phyloP scores from a whole-genome alignment of 2,113 vertebrate species.

The Hemibagrus wyckioides region DNA sequence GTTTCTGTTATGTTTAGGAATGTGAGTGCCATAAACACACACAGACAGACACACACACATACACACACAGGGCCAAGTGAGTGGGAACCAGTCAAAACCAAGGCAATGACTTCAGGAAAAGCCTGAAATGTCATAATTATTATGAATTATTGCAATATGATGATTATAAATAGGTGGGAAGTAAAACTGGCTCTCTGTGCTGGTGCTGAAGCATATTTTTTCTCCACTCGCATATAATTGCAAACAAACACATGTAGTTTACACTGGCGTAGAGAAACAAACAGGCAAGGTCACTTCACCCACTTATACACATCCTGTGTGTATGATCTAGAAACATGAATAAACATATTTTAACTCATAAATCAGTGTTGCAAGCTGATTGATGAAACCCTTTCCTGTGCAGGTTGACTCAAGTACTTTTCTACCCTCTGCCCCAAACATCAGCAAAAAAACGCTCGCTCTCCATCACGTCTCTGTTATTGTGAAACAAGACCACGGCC shows the following conservation, averaged over 20 bases:
- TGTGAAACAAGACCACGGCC: constrained; percentile 48
- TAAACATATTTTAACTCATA: constrained; percentile 19
- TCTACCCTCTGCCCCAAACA: constrained; percentile 40
- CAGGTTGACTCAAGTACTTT: constrained; percentile 41
- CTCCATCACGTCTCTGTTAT: constrained; percentile 51
- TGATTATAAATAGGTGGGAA: constrained; percentile 23
- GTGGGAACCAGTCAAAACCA: constrained; percentile 3
- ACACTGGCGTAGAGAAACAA: constrained; percentile 31
- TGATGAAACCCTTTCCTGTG: constrained; percentile 42
- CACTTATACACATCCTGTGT: constrained; percentile 34
- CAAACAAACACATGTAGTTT: background rate
- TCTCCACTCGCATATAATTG: constrained; percentile 1
- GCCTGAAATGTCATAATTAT: constrained; percentile 43
- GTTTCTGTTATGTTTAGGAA: constrained; percentile 17
- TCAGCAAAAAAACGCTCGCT: constrained; percentile 10
- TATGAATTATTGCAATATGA: constrained; percentile 41
- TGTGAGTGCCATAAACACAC: constrained; percentile 42
- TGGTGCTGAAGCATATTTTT: constrained; percentile 14
- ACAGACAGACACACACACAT: constrained; percentile 29
- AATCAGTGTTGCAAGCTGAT: constrained; percentile 40
- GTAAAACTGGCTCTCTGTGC: constrained; percentile 26
- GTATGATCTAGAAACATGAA: background rate
- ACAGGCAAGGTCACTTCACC: constrained; percentile 6
- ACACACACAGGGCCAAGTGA: constrained; percentile 18
- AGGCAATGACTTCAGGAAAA: constrained; percentile 18